Evolutionary conservation across 1,140 invertebrate species (phyloP).

Genomic region (Drosophila malerkotliana): DNA sequence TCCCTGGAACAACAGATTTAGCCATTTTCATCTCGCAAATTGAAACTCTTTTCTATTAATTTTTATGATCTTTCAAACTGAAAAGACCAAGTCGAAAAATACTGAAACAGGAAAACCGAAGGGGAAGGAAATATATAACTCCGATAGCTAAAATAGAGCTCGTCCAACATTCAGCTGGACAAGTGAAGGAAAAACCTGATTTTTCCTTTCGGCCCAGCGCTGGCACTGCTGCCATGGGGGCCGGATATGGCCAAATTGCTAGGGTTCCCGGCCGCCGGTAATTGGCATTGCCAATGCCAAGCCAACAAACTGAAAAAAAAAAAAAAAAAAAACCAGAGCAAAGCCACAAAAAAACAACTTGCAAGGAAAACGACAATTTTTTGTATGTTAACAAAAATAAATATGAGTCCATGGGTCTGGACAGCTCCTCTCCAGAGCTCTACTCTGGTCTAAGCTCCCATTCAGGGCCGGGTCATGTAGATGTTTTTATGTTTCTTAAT

Average conservation of each 20-base stretch:
- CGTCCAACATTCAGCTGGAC: conserved; percentile 46
- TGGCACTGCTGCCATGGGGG: conserved; percentile 66
- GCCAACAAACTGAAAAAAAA: conserved; percentile 36
- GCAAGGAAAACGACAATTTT: conserved; percentile 58
- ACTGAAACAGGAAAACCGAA: conserved; percentile 42
- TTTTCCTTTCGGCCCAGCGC: conserved; percentile 59
- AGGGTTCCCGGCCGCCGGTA: conserved; percentile 74
- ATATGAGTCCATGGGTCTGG: conserved; percentile 61
- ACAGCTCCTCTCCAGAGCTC: conserved; percentile 3
- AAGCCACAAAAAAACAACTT: conserved; percentile 39
- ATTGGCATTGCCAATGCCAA: conserved; percentile 75
- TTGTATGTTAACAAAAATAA: conserved; percentile 59
- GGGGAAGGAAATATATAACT: conserved; percentile 15
- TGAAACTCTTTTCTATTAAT: conserved; percentile 38
- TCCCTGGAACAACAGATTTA: conserved; percentile 17
- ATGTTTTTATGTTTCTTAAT: conserved; percentile 20
- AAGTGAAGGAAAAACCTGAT: conserved; percentile 70
- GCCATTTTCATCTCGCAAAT: conserved; percentile 26
- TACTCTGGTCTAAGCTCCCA: conserved; percentile 15
- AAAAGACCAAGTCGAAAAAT: not conserved
- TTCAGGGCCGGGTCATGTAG: not conserved
- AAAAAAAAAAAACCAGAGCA: conserved; percentile 23
- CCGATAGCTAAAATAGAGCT: conserved; percentile 49
- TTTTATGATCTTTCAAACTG: conserved; percentile 47
- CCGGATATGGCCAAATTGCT: conserved; percentile 81